Percentiles rank a stretch among this genome's conserved stretches.
Evolutionary conservation across 2,113 vertebrate species (phyloP).

Genomic region (Notarius quadriscutis): DNA sequence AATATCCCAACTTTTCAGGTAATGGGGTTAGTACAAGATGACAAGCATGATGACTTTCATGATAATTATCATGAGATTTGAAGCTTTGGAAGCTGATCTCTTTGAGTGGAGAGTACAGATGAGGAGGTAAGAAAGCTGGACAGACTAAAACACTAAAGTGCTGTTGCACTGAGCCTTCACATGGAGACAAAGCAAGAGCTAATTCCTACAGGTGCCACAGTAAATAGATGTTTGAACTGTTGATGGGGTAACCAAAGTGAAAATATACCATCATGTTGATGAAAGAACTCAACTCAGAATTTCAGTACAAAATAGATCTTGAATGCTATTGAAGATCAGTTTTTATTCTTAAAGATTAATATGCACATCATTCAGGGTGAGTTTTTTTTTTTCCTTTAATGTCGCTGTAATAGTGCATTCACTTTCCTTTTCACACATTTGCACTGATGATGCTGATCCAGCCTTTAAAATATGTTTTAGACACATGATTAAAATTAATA

Average conservation of each 20-base stretch:
- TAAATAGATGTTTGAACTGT: not conserved
- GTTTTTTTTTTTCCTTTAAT: not conserved
- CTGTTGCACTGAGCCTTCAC: too few species aligned
- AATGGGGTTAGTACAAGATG: too few species aligned
- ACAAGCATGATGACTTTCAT: too few species aligned
- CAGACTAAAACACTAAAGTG: too few species aligned
- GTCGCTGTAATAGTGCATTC: not conserved
- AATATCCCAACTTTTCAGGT: too few species aligned
- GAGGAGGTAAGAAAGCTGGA: too few species aligned
- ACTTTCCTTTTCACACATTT: not conserved
- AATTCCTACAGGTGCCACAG: not conserved
- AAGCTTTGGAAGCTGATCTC: too few species aligned
- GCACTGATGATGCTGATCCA: not conserved
- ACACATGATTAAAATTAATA: not conserved
- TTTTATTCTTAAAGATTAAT: not conserved
- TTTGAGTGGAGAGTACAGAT: too few species aligned
- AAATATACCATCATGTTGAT: not conserved
- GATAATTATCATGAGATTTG: too few species aligned
- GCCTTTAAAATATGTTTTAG: not conserved
- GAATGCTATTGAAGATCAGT: too few species aligned
- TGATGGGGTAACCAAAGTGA: too few species aligned
- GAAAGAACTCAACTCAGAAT: not conserved
- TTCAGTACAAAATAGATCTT: not conserved
- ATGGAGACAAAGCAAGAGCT: too few species aligned
- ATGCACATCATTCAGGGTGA: not conserved